A percentile compares a stretch with the other conserved stretches of the same genome.
Conservation (phyloP, 2,888 invertebrate genomes). For the Sepiola atlantica region DNA sequence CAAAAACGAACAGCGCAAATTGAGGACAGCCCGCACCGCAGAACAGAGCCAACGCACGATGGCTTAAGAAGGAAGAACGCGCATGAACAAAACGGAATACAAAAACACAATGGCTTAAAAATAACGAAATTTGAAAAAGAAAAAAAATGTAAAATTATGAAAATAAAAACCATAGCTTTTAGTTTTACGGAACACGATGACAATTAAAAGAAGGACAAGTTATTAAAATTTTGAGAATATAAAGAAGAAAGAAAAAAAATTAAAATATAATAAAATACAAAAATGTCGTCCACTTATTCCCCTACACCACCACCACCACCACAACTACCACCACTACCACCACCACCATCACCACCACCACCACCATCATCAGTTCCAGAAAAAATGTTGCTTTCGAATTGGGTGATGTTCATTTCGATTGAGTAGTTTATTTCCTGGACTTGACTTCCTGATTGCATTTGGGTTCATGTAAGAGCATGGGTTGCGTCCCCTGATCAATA, state of each 20-base stretch:
- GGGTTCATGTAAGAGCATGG: not conserved
- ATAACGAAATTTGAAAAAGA: not conserved
- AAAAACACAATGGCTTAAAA: not conserved
- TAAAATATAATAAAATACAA: not conserved
- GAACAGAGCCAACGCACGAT: not conserved
- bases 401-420: not conserved
- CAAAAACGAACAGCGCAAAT: not conserved
- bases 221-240: not conserved
- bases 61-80: not conserved
- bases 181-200: not conserved
- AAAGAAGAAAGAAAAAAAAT: not conserved
- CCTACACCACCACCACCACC: not conserved
- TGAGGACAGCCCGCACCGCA: not conserved
- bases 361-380: not conserved
- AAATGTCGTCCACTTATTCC: not conserved
- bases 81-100: no score
- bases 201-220: constrained; percentile 8
- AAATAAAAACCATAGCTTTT: not conserved
- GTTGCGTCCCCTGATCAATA: not conserved
- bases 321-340: no score
- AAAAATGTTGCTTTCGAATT: not conserved
- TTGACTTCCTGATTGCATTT: not conserved
- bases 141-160: not conserved
- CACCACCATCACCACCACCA: not conserved
- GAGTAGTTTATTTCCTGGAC: not conserved